Percentiles rank a stretch among this genome's conserved stretches.
Evolutionary conservation across 2,888 invertebrate species (phyloP).

Genomic region (Drosophila tanythrix): DNA sequence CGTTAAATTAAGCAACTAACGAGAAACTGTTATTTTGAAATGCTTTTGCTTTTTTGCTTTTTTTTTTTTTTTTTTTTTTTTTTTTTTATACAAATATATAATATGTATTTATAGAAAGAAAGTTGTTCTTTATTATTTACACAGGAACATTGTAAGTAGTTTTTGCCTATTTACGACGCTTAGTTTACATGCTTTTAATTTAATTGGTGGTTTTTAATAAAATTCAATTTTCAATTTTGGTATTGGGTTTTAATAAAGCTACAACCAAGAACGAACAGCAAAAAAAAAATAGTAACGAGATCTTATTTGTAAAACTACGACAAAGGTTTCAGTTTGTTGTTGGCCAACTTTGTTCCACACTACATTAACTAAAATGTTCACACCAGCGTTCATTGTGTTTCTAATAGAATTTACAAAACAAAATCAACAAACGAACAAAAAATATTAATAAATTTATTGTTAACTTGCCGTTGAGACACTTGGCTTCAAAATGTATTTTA

Average conservation of each 20-base stretch:
- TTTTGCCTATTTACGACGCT: slow-evolving; percentile 49
- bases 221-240: slow-evolving; percentile 26
- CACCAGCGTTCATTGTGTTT: slow-evolving; percentile 72
- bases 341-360: slow-evolving; percentile 39
- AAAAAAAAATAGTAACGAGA: slow-evolving; percentile 9
- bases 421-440: slow-evolving; percentile 2
- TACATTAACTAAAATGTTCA: slow-evolving; percentile 58
- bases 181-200: slow-evolving; percentile 63
- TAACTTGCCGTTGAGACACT: slow-evolving; percentile 82
- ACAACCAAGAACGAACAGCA: slow-evolving; percentile 58
- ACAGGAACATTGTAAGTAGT: slow-evolving; percentile 44
- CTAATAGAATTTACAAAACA: slow-evolving; percentile 11
- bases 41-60: slow-evolving; percentile 28
- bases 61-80: slow-evolving; percentile 6
- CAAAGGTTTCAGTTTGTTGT: slow-evolving; percentile 28
- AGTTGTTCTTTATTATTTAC: slow-evolving; percentile 55
- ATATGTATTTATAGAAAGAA: slow-evolving; percentile 16
- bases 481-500: slow-evolving; percentile 54
- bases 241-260: slow-evolving; percentile 38
- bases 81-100: slow-evolving; percentile 19
- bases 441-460: slow-evolving; percentile 21
- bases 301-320: slow-evolving; percentile 49
- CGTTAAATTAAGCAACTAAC: slow-evolving; percentile 56
- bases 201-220: slow-evolving; percentile 39
- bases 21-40: slow-evolving; percentile 50